phyloP scores from a whole-genome alignment of 2,888 invertebrate species.

The Peribatodes rhomboidaria region DNA sequence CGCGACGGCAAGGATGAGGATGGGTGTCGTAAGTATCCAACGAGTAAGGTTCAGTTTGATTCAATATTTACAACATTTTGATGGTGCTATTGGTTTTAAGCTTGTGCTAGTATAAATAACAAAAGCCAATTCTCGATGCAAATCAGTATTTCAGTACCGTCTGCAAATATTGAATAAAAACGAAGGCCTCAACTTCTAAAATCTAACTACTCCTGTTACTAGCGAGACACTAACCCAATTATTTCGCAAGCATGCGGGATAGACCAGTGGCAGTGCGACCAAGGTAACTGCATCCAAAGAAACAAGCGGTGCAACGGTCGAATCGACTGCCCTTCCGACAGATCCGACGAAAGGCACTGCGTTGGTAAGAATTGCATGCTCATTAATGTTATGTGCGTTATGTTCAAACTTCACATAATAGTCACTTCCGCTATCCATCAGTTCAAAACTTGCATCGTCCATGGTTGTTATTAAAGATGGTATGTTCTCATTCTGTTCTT shows the following conservation, averaged over 20 bases:
- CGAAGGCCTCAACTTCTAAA: conserved; percentile 32
- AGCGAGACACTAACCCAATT: conserved; percentile 46
- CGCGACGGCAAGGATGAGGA: conserved; percentile 88
- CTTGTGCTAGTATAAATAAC: no score
- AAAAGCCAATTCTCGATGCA: not conserved
- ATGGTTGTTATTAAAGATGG: not conserved
- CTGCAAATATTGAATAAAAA: conserved; percentile 19
- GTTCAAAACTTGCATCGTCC: conserved; percentile 8
- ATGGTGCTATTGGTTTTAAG: not conserved
- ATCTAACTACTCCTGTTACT: conserved; percentile 33
- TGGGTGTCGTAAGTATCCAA: conserved; percentile 87
- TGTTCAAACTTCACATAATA: conserved; percentile 19
- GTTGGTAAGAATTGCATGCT: conserved; percentile 70
- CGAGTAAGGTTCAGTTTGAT: not conserved
- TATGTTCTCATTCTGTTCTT: conserved; percentile 1
- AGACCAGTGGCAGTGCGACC: conserved; percentile 91
- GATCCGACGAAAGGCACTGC: conserved; percentile 91
- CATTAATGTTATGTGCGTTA: conserved; percentile 14
- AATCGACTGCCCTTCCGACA: conserved; percentile 90
- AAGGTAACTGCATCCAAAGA: conserved; percentile 88
- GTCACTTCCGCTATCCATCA: conserved; percentile 24
- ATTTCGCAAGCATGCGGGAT: conserved; percentile 88
- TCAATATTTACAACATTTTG: conserved; percentile 14
- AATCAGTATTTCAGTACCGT: not conserved
- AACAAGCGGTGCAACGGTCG: conserved; percentile 88